These are phyloP conservation scores for Chrysolina oricalcia DNA, from an alignment of 2,888 invertebrate species.

Conservation along the genomic window DNA sequence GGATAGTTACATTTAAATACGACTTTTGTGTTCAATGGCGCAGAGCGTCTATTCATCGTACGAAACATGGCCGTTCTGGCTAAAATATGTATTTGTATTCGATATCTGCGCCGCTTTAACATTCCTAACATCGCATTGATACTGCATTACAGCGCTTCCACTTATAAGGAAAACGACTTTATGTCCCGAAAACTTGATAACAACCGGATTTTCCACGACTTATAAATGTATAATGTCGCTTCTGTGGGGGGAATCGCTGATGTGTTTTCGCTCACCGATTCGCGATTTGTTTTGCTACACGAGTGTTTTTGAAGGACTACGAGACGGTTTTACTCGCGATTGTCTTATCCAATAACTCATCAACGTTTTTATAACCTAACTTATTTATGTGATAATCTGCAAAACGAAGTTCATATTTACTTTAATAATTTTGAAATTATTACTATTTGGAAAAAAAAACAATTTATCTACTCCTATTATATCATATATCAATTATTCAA, in stretches of 20 bases:
- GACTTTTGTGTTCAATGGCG: conserved; percentile 63
- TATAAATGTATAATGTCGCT: conserved; percentile 55
- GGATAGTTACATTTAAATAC: conserved; percentile 68
- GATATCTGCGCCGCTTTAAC: conserved; percentile 66
- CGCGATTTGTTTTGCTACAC: conserved; percentile 21
- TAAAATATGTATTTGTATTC: conserved; percentile 69
- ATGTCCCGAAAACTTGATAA: conserved; percentile 65
- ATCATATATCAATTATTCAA: no score
- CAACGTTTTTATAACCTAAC: no score
- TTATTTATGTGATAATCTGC: no score
- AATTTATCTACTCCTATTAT: no score
- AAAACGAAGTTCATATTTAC: no score
- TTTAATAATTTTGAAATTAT: no score
- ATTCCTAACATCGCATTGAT: conserved; percentile 62
- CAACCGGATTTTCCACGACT: conserved; percentile 56
- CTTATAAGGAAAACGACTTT: conserved; percentile 65
- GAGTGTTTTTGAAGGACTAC: background rate
- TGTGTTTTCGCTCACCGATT: conserved; percentile 34
- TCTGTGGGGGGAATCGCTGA: conserved; percentile 45
- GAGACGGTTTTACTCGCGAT: background rate
- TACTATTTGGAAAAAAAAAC: no score
- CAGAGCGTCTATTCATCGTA: conserved; percentile 62
- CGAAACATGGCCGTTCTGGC: conserved; percentile 53
- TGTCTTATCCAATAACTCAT: no score
- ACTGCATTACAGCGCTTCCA: conserved; percentile 64